phyloP scores from a whole-genome alignment of 2,888 invertebrate species.

The Pseudococcus viburni region DNA sequence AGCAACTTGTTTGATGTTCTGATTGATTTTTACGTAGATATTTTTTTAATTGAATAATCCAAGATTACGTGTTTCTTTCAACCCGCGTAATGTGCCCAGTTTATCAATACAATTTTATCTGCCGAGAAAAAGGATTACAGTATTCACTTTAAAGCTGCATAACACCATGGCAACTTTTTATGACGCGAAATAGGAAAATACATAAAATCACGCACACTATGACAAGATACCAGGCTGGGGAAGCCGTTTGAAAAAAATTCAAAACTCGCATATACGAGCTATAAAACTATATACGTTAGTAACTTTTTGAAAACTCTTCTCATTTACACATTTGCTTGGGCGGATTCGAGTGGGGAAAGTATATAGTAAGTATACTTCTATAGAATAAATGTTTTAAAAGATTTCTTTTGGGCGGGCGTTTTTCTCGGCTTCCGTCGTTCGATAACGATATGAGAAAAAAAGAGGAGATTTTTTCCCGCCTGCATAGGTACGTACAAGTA shows the following conservation, averaged over 20 bases:
- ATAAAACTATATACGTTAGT: constrained; percentile 4
- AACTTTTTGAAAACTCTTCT: constrained; percentile 11
- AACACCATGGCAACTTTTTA: neutral
- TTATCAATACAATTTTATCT: no score
- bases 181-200: neutral
- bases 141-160: neutral
- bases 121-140: neutral
- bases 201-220: neutral
- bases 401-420: neutral
- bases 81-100: no score
- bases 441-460: constrained; percentile 1
- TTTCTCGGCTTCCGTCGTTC: neutral
- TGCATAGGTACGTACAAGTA: constrained; percentile 7
- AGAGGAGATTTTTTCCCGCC: neutral
- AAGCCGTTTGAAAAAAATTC: neutral
- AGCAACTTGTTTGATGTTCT: no score
- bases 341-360: neutral
- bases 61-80: no score
- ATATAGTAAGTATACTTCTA: neutral
- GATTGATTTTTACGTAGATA: no score
- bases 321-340: constrained; percentile 17
- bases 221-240: neutral
- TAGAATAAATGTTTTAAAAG: constrained; percentile 38
- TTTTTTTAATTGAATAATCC: no score
- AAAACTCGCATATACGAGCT: constrained; percentile 14